phyloP scores from a whole-genome alignment of 2,888 invertebrate genomes.

The Achlya flavicornis region DNA sequence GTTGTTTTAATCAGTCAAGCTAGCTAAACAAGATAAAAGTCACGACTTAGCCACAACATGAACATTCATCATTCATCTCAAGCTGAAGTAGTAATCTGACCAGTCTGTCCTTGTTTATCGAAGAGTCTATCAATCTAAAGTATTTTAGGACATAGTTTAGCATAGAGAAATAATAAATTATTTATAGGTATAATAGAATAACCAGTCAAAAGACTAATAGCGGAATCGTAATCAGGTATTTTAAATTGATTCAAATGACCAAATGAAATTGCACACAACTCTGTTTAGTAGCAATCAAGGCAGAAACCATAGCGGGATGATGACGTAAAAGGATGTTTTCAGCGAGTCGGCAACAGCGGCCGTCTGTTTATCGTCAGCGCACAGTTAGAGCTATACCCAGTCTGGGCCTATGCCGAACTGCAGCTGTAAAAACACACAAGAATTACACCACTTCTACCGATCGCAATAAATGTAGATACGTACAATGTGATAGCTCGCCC shows the following conservation, averaged over 20 bases:
- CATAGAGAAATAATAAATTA: too few species aligned
- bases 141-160: too few species aligned
- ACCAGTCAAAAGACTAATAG: too few species aligned
- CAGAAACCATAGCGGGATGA: slow-evolving; percentile 70
- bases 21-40: too few species aligned
- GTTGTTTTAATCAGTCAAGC: too few species aligned
- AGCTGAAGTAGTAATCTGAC: too few species aligned
- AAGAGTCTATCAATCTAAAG: too few species aligned
- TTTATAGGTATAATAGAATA: too few species aligned
- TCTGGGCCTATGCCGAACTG: slow-evolving; percentile 69
- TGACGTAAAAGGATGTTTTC: slow-evolving; percentile 84
- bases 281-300: slow-evolving; percentile 51
- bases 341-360: slow-evolving; percentile 74
- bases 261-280: slow-evolving; percentile 47
- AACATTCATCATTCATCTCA: too few species aligned
- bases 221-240: background rate
- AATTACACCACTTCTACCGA: slow-evolving; percentile 67
- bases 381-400: slow-evolving; percentile 74
- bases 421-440: slow-evolving; percentile 79
- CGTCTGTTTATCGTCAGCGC: slow-evolving; percentile 81
- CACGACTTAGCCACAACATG: too few species aligned
- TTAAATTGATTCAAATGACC: slow-evolving; percentile 26
- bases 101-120: too few species aligned
- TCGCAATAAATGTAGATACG: slow-evolving; percentile 55
- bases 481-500: slow-evolving; percentile 52